A percentile compares a stretch with the other conserved stretches of the same genome.
Conservation (phyloP, 2,113 vertebrate species). For the Vombatus ursinus region DNA sequence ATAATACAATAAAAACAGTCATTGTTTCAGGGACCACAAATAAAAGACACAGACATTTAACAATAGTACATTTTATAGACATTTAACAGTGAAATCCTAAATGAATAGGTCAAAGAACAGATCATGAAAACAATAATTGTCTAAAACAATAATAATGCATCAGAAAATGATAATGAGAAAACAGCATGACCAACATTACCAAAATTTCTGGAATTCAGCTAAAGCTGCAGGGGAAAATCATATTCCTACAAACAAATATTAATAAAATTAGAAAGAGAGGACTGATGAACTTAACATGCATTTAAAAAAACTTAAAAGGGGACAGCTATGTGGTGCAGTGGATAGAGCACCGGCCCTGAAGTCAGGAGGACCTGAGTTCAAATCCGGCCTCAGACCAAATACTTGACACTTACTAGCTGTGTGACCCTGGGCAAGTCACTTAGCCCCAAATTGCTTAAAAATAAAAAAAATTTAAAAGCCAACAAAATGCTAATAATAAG, state of each 20-base stretch:
- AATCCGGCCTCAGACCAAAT: too few species aligned
- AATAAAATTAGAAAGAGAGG: too few species aligned
- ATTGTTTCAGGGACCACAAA: background rate
- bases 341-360: too few species aligned
- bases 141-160: background rate
- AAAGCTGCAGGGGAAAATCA: too few species aligned
- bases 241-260: too few species aligned
- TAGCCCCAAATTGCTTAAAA: too few species aligned
- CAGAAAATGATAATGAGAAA: background rate
- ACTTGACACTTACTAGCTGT: too few species aligned
- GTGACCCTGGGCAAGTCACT: too few species aligned
- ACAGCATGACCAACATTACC: background rate
- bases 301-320: background rate
- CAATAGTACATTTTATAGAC: background rate
- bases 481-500: background rate
- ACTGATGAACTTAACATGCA: background rate
- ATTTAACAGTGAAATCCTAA: background rate
- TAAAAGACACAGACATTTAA: background rate
- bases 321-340: too few species aligned
- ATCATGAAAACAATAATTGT: background rate
- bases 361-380: too few species aligned
- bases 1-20: background rate
- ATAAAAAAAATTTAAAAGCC: background rate
- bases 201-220: background rate
- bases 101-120: background rate